Evolutionary conservation across 2,797 vertebrate genomes (phyloP).

Genomic region (Xiphophorus birchmanni): DNA sequence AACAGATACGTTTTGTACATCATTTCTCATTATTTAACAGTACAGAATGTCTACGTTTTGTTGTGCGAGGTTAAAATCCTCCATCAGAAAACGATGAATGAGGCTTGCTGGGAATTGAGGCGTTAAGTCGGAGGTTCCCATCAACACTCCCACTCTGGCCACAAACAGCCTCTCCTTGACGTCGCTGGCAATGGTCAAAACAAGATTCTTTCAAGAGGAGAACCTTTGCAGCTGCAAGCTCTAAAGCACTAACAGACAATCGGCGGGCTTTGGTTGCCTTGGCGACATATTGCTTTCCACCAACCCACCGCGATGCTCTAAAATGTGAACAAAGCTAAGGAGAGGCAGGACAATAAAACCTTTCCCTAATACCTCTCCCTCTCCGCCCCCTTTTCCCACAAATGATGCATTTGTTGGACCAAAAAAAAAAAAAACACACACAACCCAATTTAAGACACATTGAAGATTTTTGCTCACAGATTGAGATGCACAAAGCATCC

Average conservation of each 20-base stretch:
- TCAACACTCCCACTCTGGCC: background rate
- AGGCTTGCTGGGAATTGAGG: background rate
- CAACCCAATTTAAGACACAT: constrained; percentile 54
- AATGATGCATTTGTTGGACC: constrained; percentile 81
- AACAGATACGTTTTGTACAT: background rate
- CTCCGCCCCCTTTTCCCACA: constrained; percentile 45
- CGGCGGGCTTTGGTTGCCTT: constrained; percentile 75
- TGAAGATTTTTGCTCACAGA: constrained; percentile 77
- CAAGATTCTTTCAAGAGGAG: constrained; percentile 56
- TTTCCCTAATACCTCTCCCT: constrained; percentile 75
- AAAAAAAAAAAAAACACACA: background rate
- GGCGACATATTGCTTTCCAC: constrained; percentile 75
- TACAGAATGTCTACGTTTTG: background rate
- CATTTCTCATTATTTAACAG: background rate
- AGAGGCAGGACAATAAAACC: constrained; percentile 83
- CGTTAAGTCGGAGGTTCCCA: constrained; percentile 23
- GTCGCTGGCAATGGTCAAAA: constrained; percentile 59
- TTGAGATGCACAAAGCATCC: constrained; percentile 36
- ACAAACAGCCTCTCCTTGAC: constrained; percentile 28
- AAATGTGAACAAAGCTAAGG: constrained; percentile 81
- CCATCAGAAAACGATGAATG: background rate
- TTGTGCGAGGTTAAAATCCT: background rate
- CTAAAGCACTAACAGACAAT: constrained; percentile 82
- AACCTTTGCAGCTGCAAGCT: constrained; percentile 75
- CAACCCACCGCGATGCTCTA: constrained; percentile 81